Evolutionary conservation across 92 coral and sea anemone genomes (phyloP).

Genomic region (Siderastrea siderea): DNA sequence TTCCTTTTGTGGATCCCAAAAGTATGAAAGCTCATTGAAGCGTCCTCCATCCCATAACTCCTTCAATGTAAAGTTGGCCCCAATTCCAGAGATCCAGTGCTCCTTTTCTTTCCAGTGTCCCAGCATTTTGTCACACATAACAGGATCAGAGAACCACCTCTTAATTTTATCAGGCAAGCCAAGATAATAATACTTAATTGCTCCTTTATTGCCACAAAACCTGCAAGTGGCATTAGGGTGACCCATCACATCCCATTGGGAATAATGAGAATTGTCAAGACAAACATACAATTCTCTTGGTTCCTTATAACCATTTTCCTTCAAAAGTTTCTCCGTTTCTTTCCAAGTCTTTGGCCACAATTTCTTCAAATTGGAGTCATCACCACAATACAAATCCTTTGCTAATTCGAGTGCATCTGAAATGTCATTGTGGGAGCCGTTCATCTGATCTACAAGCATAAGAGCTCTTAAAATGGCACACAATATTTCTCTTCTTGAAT

Average conservation of each 20-base stretch:
- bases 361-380: conserved; percentile 16
- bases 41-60: conserved; percentile 68
- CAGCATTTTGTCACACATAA: conserved; percentile 58
- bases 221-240: conserved; percentile 21
- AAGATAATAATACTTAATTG: conserved; percentile 52
- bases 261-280: conserved; percentile 36
- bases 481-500: conserved; percentile 34
- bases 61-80: conserved; percentile 35
- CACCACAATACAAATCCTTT: conserved; percentile 33
- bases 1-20: conserved; percentile 39
- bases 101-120: conserved; percentile 61
- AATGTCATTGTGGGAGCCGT: conserved; percentile 34
- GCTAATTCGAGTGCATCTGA: conserved; percentile 44
- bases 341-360: conserved; percentile 60
- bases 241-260: conserved; percentile 51
- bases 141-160: conserved; percentile 48
- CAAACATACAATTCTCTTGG: conserved; percentile 65
- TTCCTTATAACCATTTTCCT: conserved; percentile 46
- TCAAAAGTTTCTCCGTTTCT: conserved; percentile 33
- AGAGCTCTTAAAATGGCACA: conserved; percentile 21
- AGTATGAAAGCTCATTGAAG: conserved; percentile 52
- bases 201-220: conserved; percentile 46
- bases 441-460: conserved; percentile 55
- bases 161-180: conserved; percentile 65
- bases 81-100: conserved; percentile 50